Conservation (phyloP, 2,113 vertebrate genomes). For the Centropristis striata region DNA sequence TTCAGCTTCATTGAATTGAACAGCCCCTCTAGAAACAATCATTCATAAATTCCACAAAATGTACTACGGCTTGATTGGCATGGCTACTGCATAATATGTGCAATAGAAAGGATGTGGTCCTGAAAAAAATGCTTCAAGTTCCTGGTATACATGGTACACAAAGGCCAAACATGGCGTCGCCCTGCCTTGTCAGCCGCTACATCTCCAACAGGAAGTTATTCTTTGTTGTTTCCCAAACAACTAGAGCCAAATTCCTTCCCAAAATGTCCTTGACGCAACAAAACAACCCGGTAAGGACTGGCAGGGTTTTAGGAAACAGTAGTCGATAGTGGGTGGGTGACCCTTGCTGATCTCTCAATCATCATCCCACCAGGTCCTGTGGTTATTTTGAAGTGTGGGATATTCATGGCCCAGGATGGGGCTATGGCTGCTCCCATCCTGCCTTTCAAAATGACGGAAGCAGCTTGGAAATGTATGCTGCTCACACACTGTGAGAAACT, state of each 20-base stretch:
- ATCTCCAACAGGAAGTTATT: conserved; percentile 65
- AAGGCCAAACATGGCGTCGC: conserved; percentile 24
- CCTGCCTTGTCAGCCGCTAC: conserved; percentile 41
- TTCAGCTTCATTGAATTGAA: not conserved
- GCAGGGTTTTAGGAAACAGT: conserved; percentile 49
- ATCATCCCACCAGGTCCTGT: conserved; percentile 23
- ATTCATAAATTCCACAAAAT: not conserved
- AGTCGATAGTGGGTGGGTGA: conserved; percentile 18
- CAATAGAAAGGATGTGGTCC: conserved; percentile 12
- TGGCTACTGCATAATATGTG: not conserved
- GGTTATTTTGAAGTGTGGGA: conserved; percentile 74
- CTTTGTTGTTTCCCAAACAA: conserved; percentile 57
- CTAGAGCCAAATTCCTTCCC: conserved; percentile 47
- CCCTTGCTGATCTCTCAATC: conserved; percentile 30
- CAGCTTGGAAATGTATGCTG: conserved; percentile 48
- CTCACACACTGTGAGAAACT: conserved; percentile 38
- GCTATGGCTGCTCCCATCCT: conserved; percentile 82
- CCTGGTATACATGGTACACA: conserved; percentile 43
- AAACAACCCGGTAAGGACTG: conserved; percentile 38
- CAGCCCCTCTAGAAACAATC: conserved; percentile 1
- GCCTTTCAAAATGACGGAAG: conserved; percentile 81
- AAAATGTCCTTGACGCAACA: conserved; percentile 56
- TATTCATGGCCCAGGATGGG: conserved; percentile 64
- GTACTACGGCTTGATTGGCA: not conserved
- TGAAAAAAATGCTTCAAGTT: conserved; percentile 21